Percentiles rank a stretch among this genome's conserved stretches.
Conservation (phyloP, 2,888 invertebrate species). For the Spodoptera picta region DNA sequence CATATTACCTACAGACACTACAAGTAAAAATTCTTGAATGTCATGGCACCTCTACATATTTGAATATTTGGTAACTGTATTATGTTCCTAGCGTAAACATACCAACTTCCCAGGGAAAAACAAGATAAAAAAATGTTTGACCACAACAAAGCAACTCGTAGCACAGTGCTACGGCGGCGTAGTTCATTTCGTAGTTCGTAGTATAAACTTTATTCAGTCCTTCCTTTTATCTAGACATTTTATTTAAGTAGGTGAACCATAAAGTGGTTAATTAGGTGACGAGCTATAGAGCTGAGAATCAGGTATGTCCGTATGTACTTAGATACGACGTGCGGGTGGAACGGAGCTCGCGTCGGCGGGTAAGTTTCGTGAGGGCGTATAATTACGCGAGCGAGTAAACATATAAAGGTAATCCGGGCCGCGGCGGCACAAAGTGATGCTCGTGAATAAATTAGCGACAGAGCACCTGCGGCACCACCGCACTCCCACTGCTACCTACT, state of each 20-base stretch:
- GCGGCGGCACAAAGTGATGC: slow-evolving; percentile 87
- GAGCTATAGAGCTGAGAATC: slow-evolving; percentile 26
- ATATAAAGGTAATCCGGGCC: slow-evolving; percentile 88
- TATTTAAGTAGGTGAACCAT: neutral
- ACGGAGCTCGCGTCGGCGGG: slow-evolving; percentile 55
- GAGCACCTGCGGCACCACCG: slow-evolving; percentile 83
- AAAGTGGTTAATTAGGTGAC: slow-evolving; percentile 15
- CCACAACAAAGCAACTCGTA: no score
- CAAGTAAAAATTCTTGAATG: no score
- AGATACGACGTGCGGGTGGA: slow-evolving; percentile 35
- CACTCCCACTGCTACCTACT: slow-evolving; percentile 61
- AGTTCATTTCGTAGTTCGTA: no score
- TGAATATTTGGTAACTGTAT: no score
- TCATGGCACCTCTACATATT: no score
- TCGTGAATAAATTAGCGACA: slow-evolving; percentile 84
- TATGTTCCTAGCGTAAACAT: no score
- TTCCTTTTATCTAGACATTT: no score
- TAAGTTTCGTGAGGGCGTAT: slow-evolving; percentile 86
- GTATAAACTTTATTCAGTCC: no score
- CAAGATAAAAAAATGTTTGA: no score
- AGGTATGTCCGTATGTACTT: slow-evolving; percentile 31
- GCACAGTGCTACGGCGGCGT: no score
- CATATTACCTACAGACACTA: no score
- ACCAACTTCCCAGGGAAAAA: no score
- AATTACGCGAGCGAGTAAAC: slow-evolving; percentile 87